phyloP scores from a whole-genome alignment of 1,140 invertebrate species.

The Drosophila oshimai region DNA sequence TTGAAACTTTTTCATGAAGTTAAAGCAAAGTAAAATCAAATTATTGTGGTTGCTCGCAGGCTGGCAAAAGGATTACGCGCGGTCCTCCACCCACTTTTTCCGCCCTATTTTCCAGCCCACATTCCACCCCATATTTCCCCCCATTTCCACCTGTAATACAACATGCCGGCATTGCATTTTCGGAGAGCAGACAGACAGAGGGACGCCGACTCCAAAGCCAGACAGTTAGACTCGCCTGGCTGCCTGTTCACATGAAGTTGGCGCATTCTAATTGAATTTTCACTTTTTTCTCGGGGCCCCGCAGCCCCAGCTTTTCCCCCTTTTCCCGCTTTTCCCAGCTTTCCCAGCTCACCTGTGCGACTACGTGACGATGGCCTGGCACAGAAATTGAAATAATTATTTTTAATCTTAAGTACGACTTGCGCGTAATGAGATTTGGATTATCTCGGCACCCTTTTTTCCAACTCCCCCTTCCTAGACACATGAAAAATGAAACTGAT shows the following conservation, averaged over 20 bases:
- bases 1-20: conserved; percentile 80
- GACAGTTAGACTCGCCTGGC: conserved; percentile 69
- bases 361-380: conserved; percentile 68
- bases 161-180: conserved; percentile 68
- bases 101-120: background rate
- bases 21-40: conserved; percentile 82
- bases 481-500: conserved; percentile 18
- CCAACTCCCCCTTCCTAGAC: conserved; percentile 9
- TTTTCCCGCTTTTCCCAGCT: background rate
- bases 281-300: conserved; percentile 56
- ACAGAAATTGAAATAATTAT: conserved; percentile 81
- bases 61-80: conserved; percentile 76
- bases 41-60: conserved; percentile 74
- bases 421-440: conserved; percentile 80
- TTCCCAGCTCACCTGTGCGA: conserved; percentile 34
- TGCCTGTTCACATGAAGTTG: conserved; percentile 71
- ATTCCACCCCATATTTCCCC: background rate
- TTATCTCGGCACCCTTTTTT: conserved; percentile 58
- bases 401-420: conserved; percentile 82
- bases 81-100: background rate
- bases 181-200: conserved; percentile 34
- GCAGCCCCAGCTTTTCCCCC: background rate
- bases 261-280: conserved; percentile 79
- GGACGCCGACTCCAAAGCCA: conserved; percentile 38
- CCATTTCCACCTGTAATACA: conserved; percentile 52